These are phyloP conservation scores for Sebastes hubbsi DNA, from an alignment of 2,797 vertebrate species.

Conservation along the genomic window DNA sequence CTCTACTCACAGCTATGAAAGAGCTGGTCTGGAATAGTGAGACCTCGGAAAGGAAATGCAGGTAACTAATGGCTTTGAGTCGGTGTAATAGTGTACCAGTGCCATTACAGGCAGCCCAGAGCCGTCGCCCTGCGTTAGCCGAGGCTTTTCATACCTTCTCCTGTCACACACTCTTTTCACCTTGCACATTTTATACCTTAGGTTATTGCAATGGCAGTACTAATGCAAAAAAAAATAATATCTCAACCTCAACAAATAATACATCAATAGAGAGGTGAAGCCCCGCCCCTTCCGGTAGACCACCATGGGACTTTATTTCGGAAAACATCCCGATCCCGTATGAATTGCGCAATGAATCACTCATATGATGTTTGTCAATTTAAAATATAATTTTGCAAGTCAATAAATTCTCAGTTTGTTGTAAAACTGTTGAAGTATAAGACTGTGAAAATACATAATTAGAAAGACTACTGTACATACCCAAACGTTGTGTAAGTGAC, in stretches of 20 bases:
- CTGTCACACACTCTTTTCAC: slow-evolving; percentile 6
- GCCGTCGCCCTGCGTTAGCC: not conserved
- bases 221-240: not conserved
- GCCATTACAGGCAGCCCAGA: not conserved
- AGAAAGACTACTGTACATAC: too few species aligned
- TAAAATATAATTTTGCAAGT: too few species aligned
- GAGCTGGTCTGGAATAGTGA: slow-evolving; percentile 20
- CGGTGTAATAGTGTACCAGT: not conserved
- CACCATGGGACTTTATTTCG: too few species aligned
- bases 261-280: not conserved
- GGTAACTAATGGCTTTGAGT: slow-evolving; percentile 36
- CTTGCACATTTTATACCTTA: slow-evolving; percentile 21
- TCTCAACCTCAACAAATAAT: not conserved
- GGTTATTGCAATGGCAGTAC: not conserved
- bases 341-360: too few species aligned
- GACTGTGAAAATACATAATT: too few species aligned
- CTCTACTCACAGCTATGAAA: slow-evolving; percentile 18
- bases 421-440: too few species aligned
- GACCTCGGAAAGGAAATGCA: slow-evolving; percentile 21
- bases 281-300: too few species aligned
- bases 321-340: too few species aligned
- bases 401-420: too few species aligned
- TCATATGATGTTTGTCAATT: too few species aligned
- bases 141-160: slow-evolving; percentile 17
- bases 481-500: too few species aligned